Conservation (phyloP, 2,888 invertebrate genomes). For the Argyresthia albistria region DNA sequence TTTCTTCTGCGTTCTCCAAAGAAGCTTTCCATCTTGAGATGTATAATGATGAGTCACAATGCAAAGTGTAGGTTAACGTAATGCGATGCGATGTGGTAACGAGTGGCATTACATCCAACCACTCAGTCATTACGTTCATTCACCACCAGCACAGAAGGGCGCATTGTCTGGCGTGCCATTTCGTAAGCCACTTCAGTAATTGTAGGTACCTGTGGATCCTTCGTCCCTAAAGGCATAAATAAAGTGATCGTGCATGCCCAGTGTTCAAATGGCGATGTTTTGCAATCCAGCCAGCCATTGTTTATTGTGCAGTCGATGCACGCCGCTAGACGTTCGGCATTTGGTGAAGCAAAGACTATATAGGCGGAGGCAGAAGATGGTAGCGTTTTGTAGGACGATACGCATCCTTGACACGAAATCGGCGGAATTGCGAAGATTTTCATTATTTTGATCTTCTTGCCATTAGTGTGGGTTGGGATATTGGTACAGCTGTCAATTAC, state of each 20-base stretch:
- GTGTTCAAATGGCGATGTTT: slow-evolving; percentile 25
- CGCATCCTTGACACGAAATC: neutral
- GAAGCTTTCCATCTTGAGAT: too few relatives aligned
- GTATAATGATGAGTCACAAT: neutral
- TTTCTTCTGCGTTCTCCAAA: too few relatives aligned
- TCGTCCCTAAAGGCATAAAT: slow-evolving; percentile 36
- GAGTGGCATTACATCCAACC: too few relatives aligned
- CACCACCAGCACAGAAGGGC: slow-evolving; percentile 3
- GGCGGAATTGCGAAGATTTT: too few relatives aligned
- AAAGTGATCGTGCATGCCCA: slow-evolving; percentile 34
- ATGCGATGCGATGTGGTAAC: too few relatives aligned
- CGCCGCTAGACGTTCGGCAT: slow-evolving; percentile 15
- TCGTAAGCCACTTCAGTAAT: slow-evolving; percentile 5
- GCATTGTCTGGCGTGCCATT: slow-evolving; percentile 2
- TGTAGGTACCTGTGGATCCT: slow-evolving; percentile 17
- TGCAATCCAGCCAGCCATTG: slow-evolving; percentile 40
- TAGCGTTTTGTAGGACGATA: slow-evolving; percentile 16
- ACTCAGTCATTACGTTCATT: too few relatives aligned
- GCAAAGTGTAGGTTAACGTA: neutral
- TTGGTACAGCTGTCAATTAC: too few relatives aligned
- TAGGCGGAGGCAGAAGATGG: slow-evolving; percentile 17
- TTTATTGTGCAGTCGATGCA: slow-evolving; percentile 30
- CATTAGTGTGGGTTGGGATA: too few relatives aligned
- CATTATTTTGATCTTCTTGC: too few relatives aligned
- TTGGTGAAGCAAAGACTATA: slow-evolving; percentile 19